Percentiles rank a stretch among this genome's conserved stretches.
phyloP scores from a whole-genome alignment of 2,888 invertebrate species.

The Griposia aprilina region DNA sequence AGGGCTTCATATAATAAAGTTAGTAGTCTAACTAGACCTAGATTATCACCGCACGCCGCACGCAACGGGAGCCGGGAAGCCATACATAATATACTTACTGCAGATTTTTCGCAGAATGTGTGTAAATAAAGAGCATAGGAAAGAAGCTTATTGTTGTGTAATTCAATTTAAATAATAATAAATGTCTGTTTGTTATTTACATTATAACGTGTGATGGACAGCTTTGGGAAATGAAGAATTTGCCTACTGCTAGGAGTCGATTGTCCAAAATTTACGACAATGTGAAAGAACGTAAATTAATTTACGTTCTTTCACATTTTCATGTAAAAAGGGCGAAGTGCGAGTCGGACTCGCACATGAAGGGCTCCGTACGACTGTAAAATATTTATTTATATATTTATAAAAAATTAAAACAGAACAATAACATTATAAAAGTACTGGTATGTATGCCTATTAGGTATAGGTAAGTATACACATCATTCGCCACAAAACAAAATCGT shows the following conservation, averaged over 20 bases:
- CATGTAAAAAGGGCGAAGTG: too few relatives aligned
- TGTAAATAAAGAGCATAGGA: slow-evolving; percentile 20
- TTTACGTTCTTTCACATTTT: too few relatives aligned
- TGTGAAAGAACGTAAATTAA: too few relatives aligned
- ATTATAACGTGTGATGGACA: not conserved
- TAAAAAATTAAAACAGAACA: too few relatives aligned
- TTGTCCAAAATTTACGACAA: too few relatives aligned
- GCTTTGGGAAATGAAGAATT: not conserved
- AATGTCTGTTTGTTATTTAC: slow-evolving; percentile 12
- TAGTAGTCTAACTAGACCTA: slow-evolving; percentile 41
- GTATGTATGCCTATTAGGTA: too few relatives aligned
- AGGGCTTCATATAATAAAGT: slow-evolving; percentile 65
- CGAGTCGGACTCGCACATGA: too few relatives aligned
- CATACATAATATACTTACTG: slow-evolving; percentile 24
- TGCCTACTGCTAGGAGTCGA: not conserved
- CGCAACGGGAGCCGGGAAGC: slow-evolving; percentile 53
- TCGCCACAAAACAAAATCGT: too few relatives aligned
- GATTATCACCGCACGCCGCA: slow-evolving; percentile 56
- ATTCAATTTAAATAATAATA: slow-evolving; percentile 39
- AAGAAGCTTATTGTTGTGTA: slow-evolving; percentile 10
- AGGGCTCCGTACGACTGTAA: too few relatives aligned
- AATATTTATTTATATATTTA: too few relatives aligned
- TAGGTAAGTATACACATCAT: too few relatives aligned
- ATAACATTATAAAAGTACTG: too few relatives aligned
- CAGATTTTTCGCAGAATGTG: slow-evolving; percentile 58